phyloP scores from a whole-genome alignment of 2,113 vertebrate species.

The Morone saxatilis region DNA sequence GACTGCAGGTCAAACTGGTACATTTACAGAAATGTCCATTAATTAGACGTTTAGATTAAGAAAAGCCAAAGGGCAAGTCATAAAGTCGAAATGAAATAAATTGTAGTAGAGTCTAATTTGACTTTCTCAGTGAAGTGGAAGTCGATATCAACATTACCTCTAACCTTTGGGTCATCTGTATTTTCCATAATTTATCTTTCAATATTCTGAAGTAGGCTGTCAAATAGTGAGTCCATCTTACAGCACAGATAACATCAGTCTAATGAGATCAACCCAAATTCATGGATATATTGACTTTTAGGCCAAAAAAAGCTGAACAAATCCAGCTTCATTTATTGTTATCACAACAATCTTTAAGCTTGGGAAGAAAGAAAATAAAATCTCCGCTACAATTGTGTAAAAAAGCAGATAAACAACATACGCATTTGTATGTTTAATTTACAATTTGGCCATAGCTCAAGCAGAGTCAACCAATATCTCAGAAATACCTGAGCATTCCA shows the following conservation, averaged over 20 bases:
- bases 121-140: conserved; percentile 5
- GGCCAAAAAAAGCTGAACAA: background rate
- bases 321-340: background rate
- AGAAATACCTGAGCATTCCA: background rate
- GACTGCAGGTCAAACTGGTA: too few species aligned
- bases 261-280: conserved; percentile 19
- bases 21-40: background rate
- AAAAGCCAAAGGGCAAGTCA: conserved; percentile 23
- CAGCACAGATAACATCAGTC: background rate
- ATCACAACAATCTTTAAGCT: background rate
- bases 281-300: conserved; percentile 5
- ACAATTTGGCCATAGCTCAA: background rate
- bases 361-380: background rate
- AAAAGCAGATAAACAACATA: background rate
- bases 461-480: background rate
- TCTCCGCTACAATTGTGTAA: background rate
- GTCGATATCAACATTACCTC: conserved; percentile 39
- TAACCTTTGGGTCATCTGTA: conserved; percentile 34
- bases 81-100: conserved; percentile 45
- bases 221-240: conserved; percentile 1
- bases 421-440: background rate
- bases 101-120: conserved; percentile 15
- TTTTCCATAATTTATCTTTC: conserved; percentile 51
- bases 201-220: conserved; percentile 40
- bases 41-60: conserved; percentile 2